phyloP scores from a whole-genome alignment of 2,888 invertebrate species.

The Cryptops parisi region DNA sequence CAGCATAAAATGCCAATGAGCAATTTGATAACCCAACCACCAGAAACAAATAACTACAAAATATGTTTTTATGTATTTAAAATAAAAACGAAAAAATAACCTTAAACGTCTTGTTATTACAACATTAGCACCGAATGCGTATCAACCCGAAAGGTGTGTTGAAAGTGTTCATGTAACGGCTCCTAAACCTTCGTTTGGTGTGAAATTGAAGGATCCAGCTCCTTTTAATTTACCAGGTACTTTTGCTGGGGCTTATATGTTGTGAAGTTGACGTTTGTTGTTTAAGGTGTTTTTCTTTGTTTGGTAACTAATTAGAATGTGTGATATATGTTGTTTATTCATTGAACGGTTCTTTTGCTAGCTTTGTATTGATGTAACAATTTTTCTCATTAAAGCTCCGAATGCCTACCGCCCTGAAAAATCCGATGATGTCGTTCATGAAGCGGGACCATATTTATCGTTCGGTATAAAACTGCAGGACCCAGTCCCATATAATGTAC shows the following conservation, averaged over 20 bases:
- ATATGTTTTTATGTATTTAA: too few species aligned
- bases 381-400: constrained; percentile 55
- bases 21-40: too few species aligned
- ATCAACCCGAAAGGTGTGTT: constrained; percentile 54
- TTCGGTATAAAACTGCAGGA: constrained; percentile 52
- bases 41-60: too few species aligned
- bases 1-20: too few species aligned
- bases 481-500: constrained; percentile 48
- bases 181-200: constrained; percentile 53
- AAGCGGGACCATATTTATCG: constrained; percentile 49
- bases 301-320: too few species aligned
- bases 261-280: background rate
- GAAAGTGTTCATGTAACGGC: constrained; percentile 41
- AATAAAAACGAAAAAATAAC: too few species aligned
- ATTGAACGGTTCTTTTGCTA: too few species aligned
- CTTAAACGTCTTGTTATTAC: too few species aligned
- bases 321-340: too few species aligned
- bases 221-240: constrained; percentile 5
- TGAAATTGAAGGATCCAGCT: constrained; percentile 35
- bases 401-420: constrained; percentile 70
- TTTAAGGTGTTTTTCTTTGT: background rate
- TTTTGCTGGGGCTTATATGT: too few species aligned
- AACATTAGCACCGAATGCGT: constrained; percentile 84
- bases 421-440: constrained; percentile 40
- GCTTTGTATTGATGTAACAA: too few species aligned